Conservation (phyloP, 2,888 invertebrate genomes). For the Pandemis heparana region DNA sequence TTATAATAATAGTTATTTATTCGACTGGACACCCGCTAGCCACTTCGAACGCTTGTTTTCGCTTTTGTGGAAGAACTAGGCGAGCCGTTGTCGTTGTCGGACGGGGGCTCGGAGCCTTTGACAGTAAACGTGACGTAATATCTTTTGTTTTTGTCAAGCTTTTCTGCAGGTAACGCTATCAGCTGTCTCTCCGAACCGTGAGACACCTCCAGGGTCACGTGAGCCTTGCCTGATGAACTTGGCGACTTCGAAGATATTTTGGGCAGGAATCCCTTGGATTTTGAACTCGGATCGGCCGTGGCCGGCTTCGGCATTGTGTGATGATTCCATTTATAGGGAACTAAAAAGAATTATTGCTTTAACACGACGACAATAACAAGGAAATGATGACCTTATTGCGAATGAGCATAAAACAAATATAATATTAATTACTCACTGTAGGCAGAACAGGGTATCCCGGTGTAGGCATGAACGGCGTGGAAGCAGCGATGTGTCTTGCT, state of each 20-base stretch:
- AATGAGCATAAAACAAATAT: constrained; percentile 2
- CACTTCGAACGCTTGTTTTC: constrained; percentile 69
- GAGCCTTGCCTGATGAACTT: constrained; percentile 70
- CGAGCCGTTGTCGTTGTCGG: constrained; percentile 80
- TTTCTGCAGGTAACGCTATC: constrained; percentile 94
- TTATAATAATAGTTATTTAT: not conserved
- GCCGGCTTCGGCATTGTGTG: constrained; percentile 92
- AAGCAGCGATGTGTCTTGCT: constrained; percentile 95
- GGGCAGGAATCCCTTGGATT: constrained; percentile 88
- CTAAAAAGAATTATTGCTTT: constrained; percentile 74
- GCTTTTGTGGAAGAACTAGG: constrained; percentile 76
- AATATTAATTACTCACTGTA: constrained; percentile 88
- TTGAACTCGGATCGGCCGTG: constrained; percentile 75
- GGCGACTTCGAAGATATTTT: constrained; percentile 86
- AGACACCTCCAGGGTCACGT: constrained; percentile 92
- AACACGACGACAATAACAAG: not conserved
- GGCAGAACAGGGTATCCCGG: constrained; percentile 94
- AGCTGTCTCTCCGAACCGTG: constrained; percentile 94
- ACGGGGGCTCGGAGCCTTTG: constrained; percentile 88
- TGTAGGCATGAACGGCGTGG: constrained; percentile 96
- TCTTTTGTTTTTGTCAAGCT: constrained; percentile 94
- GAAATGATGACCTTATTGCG: not conserved
- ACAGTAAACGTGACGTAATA: constrained; percentile 98
- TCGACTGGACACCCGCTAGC: constrained; percentile 48
- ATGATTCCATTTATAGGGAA: constrained; percentile 91